Base-by-base conservation (phyloP, 2,797 vertebrate species). In the Scomberomorus guttatus region DNA sequence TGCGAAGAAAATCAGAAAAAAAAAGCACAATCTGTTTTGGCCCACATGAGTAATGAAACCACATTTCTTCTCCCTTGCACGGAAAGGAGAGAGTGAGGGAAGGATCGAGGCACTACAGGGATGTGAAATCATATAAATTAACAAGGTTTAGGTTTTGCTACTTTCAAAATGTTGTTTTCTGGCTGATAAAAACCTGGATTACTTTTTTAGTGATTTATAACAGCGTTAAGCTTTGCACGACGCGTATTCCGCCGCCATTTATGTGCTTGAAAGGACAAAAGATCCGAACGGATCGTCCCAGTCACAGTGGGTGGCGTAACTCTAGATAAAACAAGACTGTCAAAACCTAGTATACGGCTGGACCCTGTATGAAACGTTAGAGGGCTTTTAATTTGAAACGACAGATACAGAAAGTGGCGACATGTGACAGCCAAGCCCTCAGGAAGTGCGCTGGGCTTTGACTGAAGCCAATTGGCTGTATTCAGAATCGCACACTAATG, bases 11-110 rank as follows among this genome's bases (percentile, higher is more conserved):
- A 75, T 52, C 62, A 82, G 42, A 67, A 82, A 86, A 81, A 80
- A 86, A 81, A 80, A 79, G 34, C 77, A 89, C 82, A 72, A 70
- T 85, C 80, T 86, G 85, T 89, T 87, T 94, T 93, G 91, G 85
- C 84, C 81, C 13, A 39, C 58, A 58, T 92, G 87, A 91, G 83
- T 87, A 87, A 91, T 83, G 69, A 85, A 91, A 92, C 91, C 91
- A 82, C 92, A 89, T 85, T 84, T 86, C 64, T 88, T 66, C 80
- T 71, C 78, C 50, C 72, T 90, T 60, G 85, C 91, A 90, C 88
- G 83, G 52, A 86, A 86, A 69, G 80, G 57, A 84, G 50, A 11
- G 20, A 60, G 27, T 77, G 72, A 55, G 66, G n/a, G 51, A 66
- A 56, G 57, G 77, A 64, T 58, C 22, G 67, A 54, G 7, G 37